A percentile compares a stretch with the other conserved stretches of the same genome.
Evolutionary conservation across 2,888 invertebrate genomes (phyloP).

Genomic region (Caenorhabditis sp.): DNA sequence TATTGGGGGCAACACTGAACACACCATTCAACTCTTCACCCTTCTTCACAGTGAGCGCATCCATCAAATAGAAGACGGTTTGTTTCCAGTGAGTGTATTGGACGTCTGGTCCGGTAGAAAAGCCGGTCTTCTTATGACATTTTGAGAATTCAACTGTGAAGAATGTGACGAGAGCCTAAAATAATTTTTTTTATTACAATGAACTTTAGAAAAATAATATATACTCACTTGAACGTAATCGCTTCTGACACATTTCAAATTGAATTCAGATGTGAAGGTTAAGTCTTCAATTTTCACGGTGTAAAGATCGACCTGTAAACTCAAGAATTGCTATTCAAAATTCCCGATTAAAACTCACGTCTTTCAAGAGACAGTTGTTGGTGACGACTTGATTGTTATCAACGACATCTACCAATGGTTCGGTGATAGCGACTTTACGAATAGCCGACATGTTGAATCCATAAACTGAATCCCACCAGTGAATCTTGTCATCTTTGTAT

Average conservation of each 20-base stretch:
- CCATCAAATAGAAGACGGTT: constrained; percentile 95
- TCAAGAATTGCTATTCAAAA: background rate
- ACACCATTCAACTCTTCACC: constrained; percentile 83
- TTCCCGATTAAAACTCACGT: constrained; percentile 56
- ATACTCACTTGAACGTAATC: constrained; percentile 71
- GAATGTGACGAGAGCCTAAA: constrained; percentile 86
- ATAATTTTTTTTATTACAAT: constrained; percentile 77
- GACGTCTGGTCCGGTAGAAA: constrained; percentile 93
- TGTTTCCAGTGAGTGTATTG: constrained; percentile 99
- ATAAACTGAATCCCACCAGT: constrained; percentile 99
- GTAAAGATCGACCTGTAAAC: constrained; percentile 85
- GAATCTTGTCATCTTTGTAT: constrained; percentile 99
- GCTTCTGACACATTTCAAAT: constrained; percentile 72
- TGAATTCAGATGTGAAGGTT: constrained; percentile 84
- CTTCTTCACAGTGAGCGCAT: constrained; percentile 94
- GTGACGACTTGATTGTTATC: constrained; percentile 98
- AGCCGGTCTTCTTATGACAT: constrained; percentile 96
- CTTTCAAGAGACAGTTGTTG: constrained; percentile 88
- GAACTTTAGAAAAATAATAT: too few species aligned
- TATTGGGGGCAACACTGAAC: constrained; percentile 93
- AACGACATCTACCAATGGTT: constrained; percentile 97
- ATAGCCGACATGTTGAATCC: constrained; percentile 99
- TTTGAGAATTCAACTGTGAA: constrained; percentile 99
- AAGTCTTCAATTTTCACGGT: constrained; percentile 94
- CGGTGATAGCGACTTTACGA: constrained; percentile 93